These are phyloP conservation scores for Ellobium chinense DNA, from an alignment of 2,888 invertebrate species.

Conservation along the genomic window DNA sequence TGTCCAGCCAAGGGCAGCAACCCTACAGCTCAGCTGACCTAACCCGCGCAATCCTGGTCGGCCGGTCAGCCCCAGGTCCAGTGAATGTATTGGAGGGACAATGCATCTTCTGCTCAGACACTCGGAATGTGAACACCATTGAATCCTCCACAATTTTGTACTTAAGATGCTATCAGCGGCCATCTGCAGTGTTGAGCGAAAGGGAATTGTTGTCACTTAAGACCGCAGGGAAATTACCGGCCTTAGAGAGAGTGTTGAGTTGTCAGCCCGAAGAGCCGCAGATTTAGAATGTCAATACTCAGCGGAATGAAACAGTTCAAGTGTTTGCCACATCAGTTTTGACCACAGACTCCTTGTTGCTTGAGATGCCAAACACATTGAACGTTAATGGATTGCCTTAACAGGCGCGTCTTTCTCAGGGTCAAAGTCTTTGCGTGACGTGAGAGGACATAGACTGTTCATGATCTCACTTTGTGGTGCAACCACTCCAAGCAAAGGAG, in stretches of 20 bases:
- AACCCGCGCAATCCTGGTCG: conserved; percentile 1
- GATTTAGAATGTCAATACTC: conserved; percentile 29
- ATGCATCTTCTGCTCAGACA: conserved; percentile 4
- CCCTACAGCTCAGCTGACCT: neutral
- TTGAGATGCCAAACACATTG: no score
- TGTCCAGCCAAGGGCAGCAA: neutral
- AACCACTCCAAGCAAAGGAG: no score
- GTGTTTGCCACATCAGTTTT: neutral
- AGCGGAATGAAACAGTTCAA: neutral
- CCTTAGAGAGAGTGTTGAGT: conserved; percentile 1
- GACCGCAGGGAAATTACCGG: conserved; percentile 10
- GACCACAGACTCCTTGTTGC: no score
- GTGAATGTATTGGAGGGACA: no score
- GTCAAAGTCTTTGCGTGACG: no score
- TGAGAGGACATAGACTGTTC: no score
- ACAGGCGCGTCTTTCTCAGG: no score
- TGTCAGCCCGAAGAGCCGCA: neutral
- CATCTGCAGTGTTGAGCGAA: neutral
- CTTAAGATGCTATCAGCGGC: conserved; percentile 5
- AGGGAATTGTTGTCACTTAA: conserved; percentile 1
- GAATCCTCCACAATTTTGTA: conserved; percentile 22
- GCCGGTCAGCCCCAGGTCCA: no score
- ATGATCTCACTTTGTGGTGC: no score
- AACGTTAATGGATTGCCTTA: no score
- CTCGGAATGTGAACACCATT: conserved; percentile 5